These are phyloP conservation scores for Agonopterix alstromeriana DNA, from an alignment of 2,888 invertebrate genomes.

Conservation along the genomic window DNA sequence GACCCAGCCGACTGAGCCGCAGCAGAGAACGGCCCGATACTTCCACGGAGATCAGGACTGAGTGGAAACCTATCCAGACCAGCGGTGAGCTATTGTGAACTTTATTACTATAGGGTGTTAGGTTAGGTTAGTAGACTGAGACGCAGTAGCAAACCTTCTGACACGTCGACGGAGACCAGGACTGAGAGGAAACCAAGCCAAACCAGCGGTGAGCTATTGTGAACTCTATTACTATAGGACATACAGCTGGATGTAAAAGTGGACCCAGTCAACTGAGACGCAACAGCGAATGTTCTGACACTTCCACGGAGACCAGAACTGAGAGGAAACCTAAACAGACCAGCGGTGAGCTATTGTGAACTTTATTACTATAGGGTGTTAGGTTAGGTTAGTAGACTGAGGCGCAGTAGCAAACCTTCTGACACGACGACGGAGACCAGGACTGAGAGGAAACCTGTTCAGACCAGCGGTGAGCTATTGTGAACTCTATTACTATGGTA, in stretches of 20 bases:
- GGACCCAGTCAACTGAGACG: conserved; percentile 50
- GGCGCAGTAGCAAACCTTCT: conserved; percentile 54
- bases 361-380: not conserved
- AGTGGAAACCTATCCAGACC: conserved; percentile 33
- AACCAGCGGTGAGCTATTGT: conserved; percentile 45
- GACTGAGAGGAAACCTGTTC: conserved; percentile 30
- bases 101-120: no score
- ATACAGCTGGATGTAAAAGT: conserved; percentile 53
- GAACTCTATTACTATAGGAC: no score
- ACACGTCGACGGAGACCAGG: conserved; percentile 32
- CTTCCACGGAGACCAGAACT: conserved; percentile 28
- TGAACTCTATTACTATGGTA: no score
- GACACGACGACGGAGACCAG: conserved; percentile 35
- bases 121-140: conserved; percentile 52
- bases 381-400: conserved; percentile 20
- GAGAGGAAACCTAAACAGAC: conserved; percentile 36
- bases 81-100: conserved; percentile 40
- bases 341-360: conserved; percentile 44
- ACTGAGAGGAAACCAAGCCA: conserved; percentile 34
- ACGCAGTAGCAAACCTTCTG: conserved; percentile 52
- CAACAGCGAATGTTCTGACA: conserved; percentile 51
- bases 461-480: conserved; percentile 47
- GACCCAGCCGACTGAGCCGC: conserved; percentile 30
- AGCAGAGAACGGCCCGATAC: conserved; percentile 53
- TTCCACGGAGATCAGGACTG: conserved; percentile 29